phyloP scores from a whole-genome alignment of 2,888 invertebrate species.

The Rotaria socialis region DNA sequence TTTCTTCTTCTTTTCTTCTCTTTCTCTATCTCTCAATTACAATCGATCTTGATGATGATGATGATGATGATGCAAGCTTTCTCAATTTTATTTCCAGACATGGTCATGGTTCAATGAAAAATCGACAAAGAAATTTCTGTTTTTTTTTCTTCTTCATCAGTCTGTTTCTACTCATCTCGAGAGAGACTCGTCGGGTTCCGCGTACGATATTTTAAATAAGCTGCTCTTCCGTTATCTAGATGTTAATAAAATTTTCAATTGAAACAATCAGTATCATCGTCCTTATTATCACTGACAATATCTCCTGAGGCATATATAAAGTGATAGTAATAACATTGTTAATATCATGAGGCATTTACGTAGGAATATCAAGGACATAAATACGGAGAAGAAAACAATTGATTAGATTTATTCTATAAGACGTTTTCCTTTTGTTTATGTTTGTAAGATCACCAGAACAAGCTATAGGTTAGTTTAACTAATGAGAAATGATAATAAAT shows the following conservation, averaged over 20 bases:
- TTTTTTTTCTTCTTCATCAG: neutral
- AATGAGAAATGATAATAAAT: neutral
- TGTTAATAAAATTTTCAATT: neutral
- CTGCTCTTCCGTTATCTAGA: neutral
- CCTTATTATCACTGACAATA: neutral
- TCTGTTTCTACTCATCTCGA: neutral
- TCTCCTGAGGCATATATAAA: neutral
- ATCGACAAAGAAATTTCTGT: neutral
- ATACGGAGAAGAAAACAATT: neutral
- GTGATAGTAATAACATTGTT: neutral
- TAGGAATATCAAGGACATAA: neutral
- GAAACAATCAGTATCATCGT: neutral
- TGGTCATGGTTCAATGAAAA: neutral
- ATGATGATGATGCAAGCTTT: neutral
- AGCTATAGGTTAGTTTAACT: neutral
- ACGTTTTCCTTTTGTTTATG: neutral
- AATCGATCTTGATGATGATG: slow-evolving; percentile 11
- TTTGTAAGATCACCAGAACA: neutral
- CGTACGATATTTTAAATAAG: neutral
- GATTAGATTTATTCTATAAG: neutral
- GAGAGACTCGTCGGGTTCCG: neutral
- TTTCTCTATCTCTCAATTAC: neutral
- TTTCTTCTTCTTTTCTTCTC: neutral
- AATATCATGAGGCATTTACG: neutral
- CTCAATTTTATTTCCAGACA: neutral